phyloP scores from a whole-genome alignment of 2,888 invertebrate species.

The Herminia tarsipennalis region DNA sequence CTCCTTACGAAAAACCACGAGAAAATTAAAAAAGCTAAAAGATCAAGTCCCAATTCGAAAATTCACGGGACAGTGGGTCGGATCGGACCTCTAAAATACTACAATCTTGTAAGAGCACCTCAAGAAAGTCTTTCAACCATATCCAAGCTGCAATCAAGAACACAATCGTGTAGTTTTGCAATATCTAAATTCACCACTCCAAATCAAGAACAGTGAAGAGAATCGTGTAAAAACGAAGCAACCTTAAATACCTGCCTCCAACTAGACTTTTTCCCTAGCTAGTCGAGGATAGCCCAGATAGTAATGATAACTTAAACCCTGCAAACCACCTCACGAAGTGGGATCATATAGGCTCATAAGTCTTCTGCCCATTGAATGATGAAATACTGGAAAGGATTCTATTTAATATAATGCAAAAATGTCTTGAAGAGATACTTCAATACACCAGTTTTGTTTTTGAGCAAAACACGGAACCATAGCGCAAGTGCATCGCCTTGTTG shows the following conservation, averaged over 20 bases:
- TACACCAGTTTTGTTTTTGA: constrained; percentile 9
- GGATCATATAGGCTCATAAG: constrained; percentile 8
- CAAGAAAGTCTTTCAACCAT: background rate
- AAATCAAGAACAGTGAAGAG: too few species aligned
- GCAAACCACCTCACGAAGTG: background rate
- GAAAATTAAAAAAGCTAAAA: background rate
- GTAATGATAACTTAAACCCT: constrained; percentile 5
- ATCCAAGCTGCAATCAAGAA: background rate
- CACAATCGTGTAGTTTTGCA: background rate
- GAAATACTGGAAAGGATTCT: constrained; percentile 4
- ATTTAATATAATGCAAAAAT: constrained; percentile 1
- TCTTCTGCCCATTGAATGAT: constrained; percentile 3
- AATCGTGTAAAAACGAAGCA: background rate
- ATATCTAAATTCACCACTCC: background rate
- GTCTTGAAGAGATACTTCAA: background rate
- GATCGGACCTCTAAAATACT: background rate
- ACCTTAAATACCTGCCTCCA: background rate
- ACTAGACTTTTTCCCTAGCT: background rate
- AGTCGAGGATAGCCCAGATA: constrained; percentile 2
- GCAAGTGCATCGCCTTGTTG: constrained; percentile 1
- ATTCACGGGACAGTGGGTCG: background rate
- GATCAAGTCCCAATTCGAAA: background rate
- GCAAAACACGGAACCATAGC: constrained; percentile 1
- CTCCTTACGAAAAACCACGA: background rate
- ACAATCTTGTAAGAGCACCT: background rate